phyloP scores from a whole-genome alignment of 2,888 invertebrate species.

The Cheilosia vulpina region DNA sequence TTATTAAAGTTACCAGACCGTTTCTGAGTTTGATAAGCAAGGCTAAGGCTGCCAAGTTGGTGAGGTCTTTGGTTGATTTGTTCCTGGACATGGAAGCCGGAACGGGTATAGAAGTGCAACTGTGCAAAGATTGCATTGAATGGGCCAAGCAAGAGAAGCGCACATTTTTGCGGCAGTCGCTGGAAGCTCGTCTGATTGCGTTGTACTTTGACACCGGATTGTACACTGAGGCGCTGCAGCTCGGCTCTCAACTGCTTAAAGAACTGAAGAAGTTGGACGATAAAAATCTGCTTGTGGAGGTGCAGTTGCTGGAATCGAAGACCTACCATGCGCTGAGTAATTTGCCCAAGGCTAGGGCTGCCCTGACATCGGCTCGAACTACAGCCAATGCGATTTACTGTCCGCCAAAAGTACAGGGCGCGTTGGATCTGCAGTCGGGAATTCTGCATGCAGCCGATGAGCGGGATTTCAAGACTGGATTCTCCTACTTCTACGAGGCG shows the following conservation, averaged over 20 bases:
- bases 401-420: constrained; percentile 99
- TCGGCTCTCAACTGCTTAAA: constrained; percentile 93
- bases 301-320: constrained; percentile 98
- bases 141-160: constrained; percentile 99
- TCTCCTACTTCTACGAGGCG: constrained; percentile 99
- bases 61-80: constrained; percentile 97
- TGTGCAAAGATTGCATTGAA: constrained; percentile 99
- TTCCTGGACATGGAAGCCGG: constrained; percentile 98
- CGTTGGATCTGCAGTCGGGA: constrained; percentile 98
- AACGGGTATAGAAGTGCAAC: constrained; percentile 96
- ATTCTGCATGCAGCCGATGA: constrained; percentile 99
- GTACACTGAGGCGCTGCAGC: constrained; percentile 92
- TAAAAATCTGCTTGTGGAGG: constrained; percentile 99
- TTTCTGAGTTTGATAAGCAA: constrained; percentile 98
- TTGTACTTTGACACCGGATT: constrained; percentile 96
- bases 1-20: constrained; percentile 97
- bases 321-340: constrained; percentile 99
- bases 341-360: constrained; percentile 97
- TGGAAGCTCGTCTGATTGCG: constrained; percentile 97
- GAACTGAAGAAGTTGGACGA: constrained; percentile 99
- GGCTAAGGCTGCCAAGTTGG: constrained; percentile 99
- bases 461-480: constrained; percentile 99
- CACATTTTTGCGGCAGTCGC: constrained; percentile 97
- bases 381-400: constrained; percentile 99
- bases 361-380: constrained; percentile 98